Conservation (phyloP, 37 sponge, comb jelly and placozoan species). For the Diacarnus erythraeanus region DNA sequence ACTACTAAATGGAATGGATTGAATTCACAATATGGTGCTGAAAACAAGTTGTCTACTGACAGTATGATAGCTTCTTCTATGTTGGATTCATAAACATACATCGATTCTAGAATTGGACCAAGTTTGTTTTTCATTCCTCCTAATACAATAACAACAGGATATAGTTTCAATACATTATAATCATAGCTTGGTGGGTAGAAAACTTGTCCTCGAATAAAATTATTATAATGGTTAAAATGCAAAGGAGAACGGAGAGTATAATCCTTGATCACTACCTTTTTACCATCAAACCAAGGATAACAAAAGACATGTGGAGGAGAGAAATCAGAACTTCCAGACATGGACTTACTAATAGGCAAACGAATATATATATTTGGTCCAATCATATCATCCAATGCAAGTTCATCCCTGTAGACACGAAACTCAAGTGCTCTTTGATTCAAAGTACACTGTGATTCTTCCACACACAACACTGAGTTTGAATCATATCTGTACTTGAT, state of each 20-base stretch:
- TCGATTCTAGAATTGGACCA: constrained; percentile 28
- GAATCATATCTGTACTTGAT: constrained; percentile 45
- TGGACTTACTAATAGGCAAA: constrained; percentile 53
- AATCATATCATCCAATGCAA: constrained; percentile 52
- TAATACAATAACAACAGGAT: constrained; percentile 56
- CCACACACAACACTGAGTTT: constrained; percentile 31
- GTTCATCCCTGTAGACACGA: constrained; percentile 53
- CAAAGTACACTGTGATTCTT: constrained; percentile 28
- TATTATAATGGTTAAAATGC: not conserved
- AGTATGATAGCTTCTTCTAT: constrained; percentile 55
- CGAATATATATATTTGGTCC: constrained; percentile 64
- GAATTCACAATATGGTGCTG: constrained; percentile 15
- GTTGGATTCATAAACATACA: constrained; percentile 44
- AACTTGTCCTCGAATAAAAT: not conserved
- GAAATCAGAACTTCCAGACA: constrained; percentile 28
- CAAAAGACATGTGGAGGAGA: constrained; percentile 29
- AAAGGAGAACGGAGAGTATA: not conserved
- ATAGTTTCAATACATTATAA: constrained; percentile 27
- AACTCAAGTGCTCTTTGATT: constrained; percentile 72
- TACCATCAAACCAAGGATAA: constrained; percentile 61
- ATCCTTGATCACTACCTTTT: not conserved
- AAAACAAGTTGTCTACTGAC: not conserved
- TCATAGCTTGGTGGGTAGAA: constrained; percentile 71
- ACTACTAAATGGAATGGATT: constrained; percentile 4
- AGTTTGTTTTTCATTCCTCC: not conserved